These are phyloP conservation scores for Phaetusa simplex DNA, from an alignment of 2,113 vertebrate species.

Conservation along the genomic window DNA sequence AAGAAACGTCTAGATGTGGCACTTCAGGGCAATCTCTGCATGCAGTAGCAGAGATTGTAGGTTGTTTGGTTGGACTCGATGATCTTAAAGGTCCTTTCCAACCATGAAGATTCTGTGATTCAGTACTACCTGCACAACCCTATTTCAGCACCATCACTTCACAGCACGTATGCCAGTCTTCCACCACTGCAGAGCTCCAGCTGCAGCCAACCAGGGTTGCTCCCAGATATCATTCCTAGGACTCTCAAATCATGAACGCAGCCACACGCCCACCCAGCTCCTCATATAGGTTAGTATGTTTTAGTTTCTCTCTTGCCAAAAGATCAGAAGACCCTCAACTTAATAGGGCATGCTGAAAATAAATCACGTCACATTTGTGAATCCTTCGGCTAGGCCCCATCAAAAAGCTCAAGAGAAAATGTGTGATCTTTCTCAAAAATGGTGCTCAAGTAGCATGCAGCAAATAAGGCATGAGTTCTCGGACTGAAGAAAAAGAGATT, in stretches of 20 bases:
- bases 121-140: not conserved
- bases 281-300: rapidly evolving
- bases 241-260: rapidly evolving
- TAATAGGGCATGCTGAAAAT: not conserved
- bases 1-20: no score
- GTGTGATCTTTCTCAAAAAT: not conserved
- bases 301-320: not conserved
- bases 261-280: rapidly evolving
- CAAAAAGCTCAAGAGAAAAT: not conserved
- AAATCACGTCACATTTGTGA: not conserved
- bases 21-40: no score
- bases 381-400: not conserved
- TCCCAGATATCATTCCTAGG: not conserved
- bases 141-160: not conserved
- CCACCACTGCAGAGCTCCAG: not conserved
- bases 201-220: rapidly evolving
- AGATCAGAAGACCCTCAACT: not conserved
- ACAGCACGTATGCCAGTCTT: rapidly evolving
- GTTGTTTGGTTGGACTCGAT: no score
- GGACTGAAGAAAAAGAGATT: not conserved
- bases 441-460: not conserved
- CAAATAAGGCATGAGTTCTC: not conserved
- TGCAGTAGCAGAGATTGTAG: no score
- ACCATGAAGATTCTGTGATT: not conserved
- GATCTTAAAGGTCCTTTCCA: no score